Conservation (phyloP, 2,888 invertebrate genomes). For the Pollenia amentaria region DNA sequence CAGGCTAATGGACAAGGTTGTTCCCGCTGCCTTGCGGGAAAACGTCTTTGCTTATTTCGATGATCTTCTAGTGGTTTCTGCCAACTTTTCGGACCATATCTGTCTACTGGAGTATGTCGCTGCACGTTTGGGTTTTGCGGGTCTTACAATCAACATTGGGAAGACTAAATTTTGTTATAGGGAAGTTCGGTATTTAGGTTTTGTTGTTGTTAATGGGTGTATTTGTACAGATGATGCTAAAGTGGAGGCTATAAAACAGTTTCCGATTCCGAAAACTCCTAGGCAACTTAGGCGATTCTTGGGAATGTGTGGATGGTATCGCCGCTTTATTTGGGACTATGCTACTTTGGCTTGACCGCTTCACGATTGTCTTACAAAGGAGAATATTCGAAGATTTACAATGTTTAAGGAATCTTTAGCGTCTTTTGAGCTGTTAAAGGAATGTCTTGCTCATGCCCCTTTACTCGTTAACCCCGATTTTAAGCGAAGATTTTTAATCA, state of each 20-base stretch:
- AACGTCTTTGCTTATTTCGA: constrained; percentile 17
- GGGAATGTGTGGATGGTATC: constrained; percentile 57
- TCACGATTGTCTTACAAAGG: constrained; percentile 41
- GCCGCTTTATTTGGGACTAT: constrained; percentile 37
- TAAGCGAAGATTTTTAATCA: constrained; percentile 4
- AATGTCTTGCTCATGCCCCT: constrained; percentile 17
- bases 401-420: neutral
- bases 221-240: constrained; percentile 11
- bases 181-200: constrained; percentile 40
- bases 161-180: constrained; percentile 1
- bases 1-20: constrained; percentile 43
- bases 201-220: constrained; percentile 42
- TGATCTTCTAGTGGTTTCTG: constrained; percentile 32
- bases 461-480: constrained; percentile 22
- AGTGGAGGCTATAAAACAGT: neutral
- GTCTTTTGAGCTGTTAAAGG: constrained; percentile 24
- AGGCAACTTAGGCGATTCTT: constrained; percentile 39
- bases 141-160: constrained; percentile 34
- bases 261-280: constrained; percentile 8
- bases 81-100: constrained; percentile 32
- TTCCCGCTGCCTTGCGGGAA: neutral
- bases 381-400: constrained; percentile 18
- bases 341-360: constrained; percentile 29
- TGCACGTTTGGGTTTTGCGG: neutral
- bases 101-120: constrained; percentile 8